A percentile compares a stretch with the other conserved stretches of the same genome.
phyloP scores from a whole-genome alignment of 1,140 invertebrate species.

The Hydropsyche tenuis region DNA sequence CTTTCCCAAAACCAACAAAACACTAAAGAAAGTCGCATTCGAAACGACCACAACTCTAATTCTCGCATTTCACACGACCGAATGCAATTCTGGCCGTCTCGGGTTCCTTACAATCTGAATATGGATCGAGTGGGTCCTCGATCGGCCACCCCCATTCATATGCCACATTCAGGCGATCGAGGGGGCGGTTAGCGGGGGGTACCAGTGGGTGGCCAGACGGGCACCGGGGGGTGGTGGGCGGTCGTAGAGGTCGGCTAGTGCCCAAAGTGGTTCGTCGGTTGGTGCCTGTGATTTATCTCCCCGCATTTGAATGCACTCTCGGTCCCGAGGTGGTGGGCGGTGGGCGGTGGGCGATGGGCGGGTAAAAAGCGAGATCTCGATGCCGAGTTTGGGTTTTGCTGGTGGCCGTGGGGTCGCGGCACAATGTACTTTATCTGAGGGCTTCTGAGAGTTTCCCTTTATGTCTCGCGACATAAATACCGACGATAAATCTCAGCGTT shows the following conservation, averaged over 20 bases:
- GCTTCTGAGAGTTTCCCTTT: constrained; percentile 19
- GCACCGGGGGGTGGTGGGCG: neutral
- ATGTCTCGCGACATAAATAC: constrained; percentile 20
- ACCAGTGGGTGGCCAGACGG: neutral
- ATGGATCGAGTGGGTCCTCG: constrained; percentile 19
- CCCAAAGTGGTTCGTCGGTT: neutral
- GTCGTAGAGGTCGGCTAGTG: neutral
- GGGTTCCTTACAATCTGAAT: constrained; percentile 26
- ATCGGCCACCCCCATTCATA: constrained; percentile 20
- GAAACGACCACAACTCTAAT: too few relatives aligned
- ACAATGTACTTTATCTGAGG: neutral
- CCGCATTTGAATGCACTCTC: constrained; percentile 20
- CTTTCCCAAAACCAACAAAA: too few relatives aligned
- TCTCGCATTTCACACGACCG: too few relatives aligned
- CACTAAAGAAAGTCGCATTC: too few relatives aligned
- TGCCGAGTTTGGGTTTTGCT: too few relatives aligned
- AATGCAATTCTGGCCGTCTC: neutral
- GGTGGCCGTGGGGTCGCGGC: neutral
- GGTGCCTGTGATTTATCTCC: constrained; percentile 17
- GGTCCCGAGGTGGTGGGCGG: too few relatives aligned
- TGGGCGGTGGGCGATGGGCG: neutral
- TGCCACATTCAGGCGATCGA: constrained; percentile 4
- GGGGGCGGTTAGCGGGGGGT: neutral
- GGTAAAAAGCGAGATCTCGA: constrained; percentile 6
- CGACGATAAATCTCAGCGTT: constrained; percentile 13